phyloP scores from a whole-genome alignment of 2,113 vertebrate genomes.

The Saimiri boliviensis region DNA sequence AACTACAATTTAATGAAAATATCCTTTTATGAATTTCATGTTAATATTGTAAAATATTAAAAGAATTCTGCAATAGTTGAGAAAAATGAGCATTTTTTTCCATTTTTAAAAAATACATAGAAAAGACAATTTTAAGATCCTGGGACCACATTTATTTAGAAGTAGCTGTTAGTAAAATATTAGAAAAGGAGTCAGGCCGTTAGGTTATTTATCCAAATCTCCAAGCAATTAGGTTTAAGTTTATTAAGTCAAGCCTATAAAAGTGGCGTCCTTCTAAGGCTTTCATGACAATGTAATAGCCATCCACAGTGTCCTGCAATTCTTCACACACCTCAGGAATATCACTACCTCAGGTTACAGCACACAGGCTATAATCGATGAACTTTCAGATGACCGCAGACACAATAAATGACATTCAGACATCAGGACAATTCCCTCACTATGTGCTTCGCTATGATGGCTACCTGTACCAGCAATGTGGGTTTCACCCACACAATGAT shows the following conservation, averaged over 20 bases:
- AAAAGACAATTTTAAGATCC: slow-evolving; percentile 41
- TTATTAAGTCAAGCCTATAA: slow-evolving; percentile 19
- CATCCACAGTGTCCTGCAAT: background rate
- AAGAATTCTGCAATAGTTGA: slow-evolving; percentile 17
- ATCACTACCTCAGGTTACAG: slow-evolving; percentile 46
- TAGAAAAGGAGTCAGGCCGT: background rate
- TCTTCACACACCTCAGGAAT: slow-evolving; percentile 45
- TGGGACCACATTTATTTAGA: slow-evolving; percentile 63
- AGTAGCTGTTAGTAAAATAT: slow-evolving; percentile 36
- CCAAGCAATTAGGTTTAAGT: slow-evolving; percentile 41
- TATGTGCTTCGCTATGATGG: background rate
- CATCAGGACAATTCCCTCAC: background rate
- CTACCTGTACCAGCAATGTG: background rate
- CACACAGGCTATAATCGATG: background rate
- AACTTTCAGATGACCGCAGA: background rate
- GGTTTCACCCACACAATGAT: background rate
- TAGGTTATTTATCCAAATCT: slow-evolving; percentile 42
- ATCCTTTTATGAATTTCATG: slow-evolving; percentile 39
- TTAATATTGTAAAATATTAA: slow-evolving; percentile 17
- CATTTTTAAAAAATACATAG: background rate
- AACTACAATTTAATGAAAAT: slow-evolving; percentile 38
- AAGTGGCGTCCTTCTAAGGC: slow-evolving; percentile 1
- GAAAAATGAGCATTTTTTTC: slow-evolving; percentile 32
- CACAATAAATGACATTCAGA: background rate
- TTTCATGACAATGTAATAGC: background rate